These are phyloP conservation scores for Disparrhopalites patrizii DNA, from an alignment of 2,888 invertebrate species.

Conservation along the genomic window DNA sequence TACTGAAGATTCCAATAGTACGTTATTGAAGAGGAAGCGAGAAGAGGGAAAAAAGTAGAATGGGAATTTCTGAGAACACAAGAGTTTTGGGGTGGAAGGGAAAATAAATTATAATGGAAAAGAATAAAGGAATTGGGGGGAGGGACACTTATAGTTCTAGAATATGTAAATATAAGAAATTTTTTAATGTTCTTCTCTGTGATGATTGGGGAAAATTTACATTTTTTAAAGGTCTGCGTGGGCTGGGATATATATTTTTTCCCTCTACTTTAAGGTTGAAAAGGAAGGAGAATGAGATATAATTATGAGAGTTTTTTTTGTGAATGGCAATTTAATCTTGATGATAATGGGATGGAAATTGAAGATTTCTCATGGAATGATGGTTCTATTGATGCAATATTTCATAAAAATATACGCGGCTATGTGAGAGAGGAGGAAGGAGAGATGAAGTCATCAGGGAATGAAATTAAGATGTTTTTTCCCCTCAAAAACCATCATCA, in stretches of 20 bases:
- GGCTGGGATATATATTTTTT: slow-evolving; percentile 18
- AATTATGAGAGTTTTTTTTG: slow-evolving; percentile 36
- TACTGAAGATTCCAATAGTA: too few relatives aligned
- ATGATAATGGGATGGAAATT: slow-evolving; percentile 41
- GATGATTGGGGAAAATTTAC: slow-evolving; percentile 5
- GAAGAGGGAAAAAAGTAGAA: not conserved
- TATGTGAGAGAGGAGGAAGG: not conserved
- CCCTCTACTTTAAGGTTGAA: slow-evolving; percentile 22
- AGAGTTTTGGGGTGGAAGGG: slow-evolving; percentile 1
- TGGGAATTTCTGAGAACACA: not conserved
- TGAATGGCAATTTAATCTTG: slow-evolving; percentile 37
- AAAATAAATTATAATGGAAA: not conserved
- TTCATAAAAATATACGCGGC: slow-evolving; percentile 28
- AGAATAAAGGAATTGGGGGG: not conserved
- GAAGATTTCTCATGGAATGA: slow-evolving; percentile 35
- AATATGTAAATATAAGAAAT: not conserved
- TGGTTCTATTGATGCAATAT: slow-evolving; percentile 36
- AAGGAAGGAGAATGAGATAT: slow-evolving; percentile 35
- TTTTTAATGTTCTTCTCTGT: slow-evolving; percentile 6
- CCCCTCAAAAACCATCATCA: slow-evolving; percentile 19
- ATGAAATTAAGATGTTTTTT: slow-evolving; percentile 42
- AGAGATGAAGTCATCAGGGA: slow-evolving; percentile 36
- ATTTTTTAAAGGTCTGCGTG: slow-evolving; percentile 16
- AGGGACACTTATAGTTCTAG: not conserved
- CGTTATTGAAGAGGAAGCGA: not conserved